Base-by-base conservation (phyloP, 2,888 invertebrate genomes). In the Himalopsyche anomala region DNA sequence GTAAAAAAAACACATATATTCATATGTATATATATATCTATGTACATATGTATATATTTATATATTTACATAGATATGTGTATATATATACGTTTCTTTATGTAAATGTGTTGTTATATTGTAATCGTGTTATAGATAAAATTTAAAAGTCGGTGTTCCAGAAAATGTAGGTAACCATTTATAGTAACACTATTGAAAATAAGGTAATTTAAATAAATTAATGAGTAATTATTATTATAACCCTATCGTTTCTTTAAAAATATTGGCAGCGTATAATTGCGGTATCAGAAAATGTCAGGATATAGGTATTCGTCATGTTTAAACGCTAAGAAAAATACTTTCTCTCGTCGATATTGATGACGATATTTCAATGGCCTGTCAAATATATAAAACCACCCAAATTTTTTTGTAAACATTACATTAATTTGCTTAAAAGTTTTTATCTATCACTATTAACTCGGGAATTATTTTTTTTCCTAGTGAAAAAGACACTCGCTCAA, bases 41-140 rank as follows among this genome's bases (percentile, higher is more conserved):
- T 85, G 28, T 28, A 28, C 28, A 28, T 28, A 28, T 28, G 28
- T 28, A 28, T 28, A 28, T 28, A 28, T 28, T 28, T 28, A 28
- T 28, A 28, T 28, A 28, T 28, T 1, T 28, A 28, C 28, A 81
- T 83, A 85, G 11, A 55, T 55, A 55, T 55, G 11, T 42, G 11
- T 62, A 62, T 62, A 62, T 74, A 74, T 87, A 85, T 84, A 85
- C 84, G 86, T 87, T 87, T 84, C 87, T 84, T 87, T 86, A 87
- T 86, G 87, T 87, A 85, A 83, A 87, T 84, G 87, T 87, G 86
- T 87, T 87, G 86, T 86, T 86, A 83, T 84, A 86, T 83, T 84
- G 86, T 87, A 86, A 86, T 85, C 85, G 86, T 87, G 87, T 87
- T 87, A 81, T 87, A 87, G 85, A 84, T 87, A 87, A 84, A 84